Evolutionary conservation across 92 coral and sea anemone species (phyloP), one percentile per base, ranked within the genome.

Genomic region (Actinostola sp.): DNA sequence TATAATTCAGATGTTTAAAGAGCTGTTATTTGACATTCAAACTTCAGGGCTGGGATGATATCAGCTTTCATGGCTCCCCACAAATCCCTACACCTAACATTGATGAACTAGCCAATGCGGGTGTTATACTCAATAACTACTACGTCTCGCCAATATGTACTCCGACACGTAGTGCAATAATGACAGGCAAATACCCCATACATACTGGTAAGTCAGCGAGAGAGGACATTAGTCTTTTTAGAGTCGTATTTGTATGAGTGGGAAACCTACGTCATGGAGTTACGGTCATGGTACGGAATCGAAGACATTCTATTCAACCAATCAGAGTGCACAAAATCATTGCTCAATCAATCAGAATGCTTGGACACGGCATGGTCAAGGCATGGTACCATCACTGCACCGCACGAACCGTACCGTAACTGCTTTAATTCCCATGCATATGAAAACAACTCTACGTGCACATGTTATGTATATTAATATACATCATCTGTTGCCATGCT

Each of bases 131-230:
- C 34, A 84, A 89, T 45, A 89, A 89, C 49, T 89, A 89, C 75
- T 89, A 89, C 49, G 94, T 89, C 15, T 88, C 80, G 48, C 88
- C 73, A 26, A 86, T 89, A 19, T 89, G 96, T 59, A 86, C 96
- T 1, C 96, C 96, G 11, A 89, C 96, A 0, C 64, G 96, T 49
- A 79, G 86, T 77, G 91, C 96, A 0, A 61, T 89, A 44, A 82
- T 89, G 89, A 66, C 96, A 49, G 96, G 96, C 4, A 84, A 72
- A 70, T 89, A 89, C 71, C 96, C 96, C 29, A 89, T 89, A 53
- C 96, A 89, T 19, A 89, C 96, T 61, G 96, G 96, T 89, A 71
- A 27, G 17, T 89, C n/a, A n/a, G n/a, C n/a, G n/a, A n/a, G n/a
- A n/a, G n/a, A n/a, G n/a, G n/a, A 66, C 3, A 2, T 53, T 39